These are phyloP conservation scores for Digitonthophagus gazella DNA, from an alignment of 2,888 invertebrate genomes.

Conservation along the genomic window DNA sequence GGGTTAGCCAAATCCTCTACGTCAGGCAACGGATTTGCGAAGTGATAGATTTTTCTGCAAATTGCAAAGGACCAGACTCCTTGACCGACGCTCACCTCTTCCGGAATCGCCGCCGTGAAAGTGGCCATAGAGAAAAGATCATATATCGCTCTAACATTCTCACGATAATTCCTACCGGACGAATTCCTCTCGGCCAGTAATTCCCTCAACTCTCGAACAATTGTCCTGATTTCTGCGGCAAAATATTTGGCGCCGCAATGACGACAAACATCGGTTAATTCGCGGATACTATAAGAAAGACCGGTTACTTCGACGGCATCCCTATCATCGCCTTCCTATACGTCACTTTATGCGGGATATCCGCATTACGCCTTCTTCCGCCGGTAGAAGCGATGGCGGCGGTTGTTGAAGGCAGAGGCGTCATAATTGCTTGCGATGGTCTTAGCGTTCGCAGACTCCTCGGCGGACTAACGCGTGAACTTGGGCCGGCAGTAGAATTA, in stretches of 20 bases:
- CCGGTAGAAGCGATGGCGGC: too few relatives aligned
- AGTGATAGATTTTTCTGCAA: constrained; percentile 29
- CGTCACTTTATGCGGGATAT: constrained; percentile 6
- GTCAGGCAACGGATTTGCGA: constrained; percentile 18
- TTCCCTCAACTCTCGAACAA: not conserved
- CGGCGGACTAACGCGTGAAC: too few relatives aligned
- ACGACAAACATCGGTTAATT: too few relatives aligned
- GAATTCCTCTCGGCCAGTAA: too few relatives aligned
- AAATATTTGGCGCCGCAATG: constrained; percentile 7
- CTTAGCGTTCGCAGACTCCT: too few relatives aligned
- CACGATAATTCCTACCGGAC: not conserved
- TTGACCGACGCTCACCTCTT: constrained; percentile 24
- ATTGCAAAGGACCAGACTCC: constrained; percentile 24
- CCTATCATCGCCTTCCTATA: too few relatives aligned
- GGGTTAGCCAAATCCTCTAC: too few relatives aligned
- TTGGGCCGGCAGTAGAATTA: not conserved
- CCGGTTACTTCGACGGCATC: too few relatives aligned
- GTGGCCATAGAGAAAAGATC: constrained; percentile 29
- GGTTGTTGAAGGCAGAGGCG: too few relatives aligned
- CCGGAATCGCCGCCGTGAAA: too few relatives aligned
- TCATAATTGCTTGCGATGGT: too few relatives aligned
- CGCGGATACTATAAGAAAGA: too few relatives aligned
- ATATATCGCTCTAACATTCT: constrained; percentile 21
- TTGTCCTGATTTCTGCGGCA: not conserved
- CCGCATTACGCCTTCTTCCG: not conserved